Conservation (phyloP, 2,888 invertebrate species). For the Athripsodes cinereus region DNA sequence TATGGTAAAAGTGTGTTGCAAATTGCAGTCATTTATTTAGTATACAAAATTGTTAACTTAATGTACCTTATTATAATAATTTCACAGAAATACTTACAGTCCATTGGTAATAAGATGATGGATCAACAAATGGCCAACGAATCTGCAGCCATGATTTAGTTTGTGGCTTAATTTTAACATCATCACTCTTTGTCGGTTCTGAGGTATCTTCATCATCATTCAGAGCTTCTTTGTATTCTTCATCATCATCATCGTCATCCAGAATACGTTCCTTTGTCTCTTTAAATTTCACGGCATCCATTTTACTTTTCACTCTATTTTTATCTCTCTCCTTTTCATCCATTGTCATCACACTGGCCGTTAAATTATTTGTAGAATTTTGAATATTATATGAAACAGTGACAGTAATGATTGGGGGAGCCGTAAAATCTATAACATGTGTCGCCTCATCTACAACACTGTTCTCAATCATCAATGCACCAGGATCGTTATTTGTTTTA, state of each 20-base stretch:
- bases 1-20: too few relatives aligned
- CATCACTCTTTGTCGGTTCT: slow-evolving; percentile 43
- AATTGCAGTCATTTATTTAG: too few relatives aligned
- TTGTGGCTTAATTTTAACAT: slow-evolving; percentile 28
- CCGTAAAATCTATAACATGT: not conserved
- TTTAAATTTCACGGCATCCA: slow-evolving; percentile 36
- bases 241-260: slow-evolving; percentile 41
- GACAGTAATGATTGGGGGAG: not conserved
- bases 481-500: slow-evolving; percentile 21
- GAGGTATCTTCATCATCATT: slow-evolving; percentile 47
- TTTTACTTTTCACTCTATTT: slow-evolving; percentile 36
- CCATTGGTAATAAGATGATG: slow-evolving; percentile 62
- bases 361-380: slow-evolving; percentile 28
- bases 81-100: slow-evolving; percentile 53
- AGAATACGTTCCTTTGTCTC: slow-evolving; percentile 44
- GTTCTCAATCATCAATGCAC: not conserved
- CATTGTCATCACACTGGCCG: not conserved
- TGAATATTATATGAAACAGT: too few relatives aligned
- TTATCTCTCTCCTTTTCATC: slow-evolving; percentile 36
- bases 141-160: slow-evolving; percentile 53
- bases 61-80: too few relatives aligned
- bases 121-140: slow-evolving; percentile 60
- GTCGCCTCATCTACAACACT: not conserved
- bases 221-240: slow-evolving; percentile 44
- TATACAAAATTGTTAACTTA: too few relatives aligned